Evolutionary conservation across 2,113 vertebrate genomes (phyloP), one percentile per base, ranked within the genome.

Genomic region (Acinonyx jubatus): DNA sequence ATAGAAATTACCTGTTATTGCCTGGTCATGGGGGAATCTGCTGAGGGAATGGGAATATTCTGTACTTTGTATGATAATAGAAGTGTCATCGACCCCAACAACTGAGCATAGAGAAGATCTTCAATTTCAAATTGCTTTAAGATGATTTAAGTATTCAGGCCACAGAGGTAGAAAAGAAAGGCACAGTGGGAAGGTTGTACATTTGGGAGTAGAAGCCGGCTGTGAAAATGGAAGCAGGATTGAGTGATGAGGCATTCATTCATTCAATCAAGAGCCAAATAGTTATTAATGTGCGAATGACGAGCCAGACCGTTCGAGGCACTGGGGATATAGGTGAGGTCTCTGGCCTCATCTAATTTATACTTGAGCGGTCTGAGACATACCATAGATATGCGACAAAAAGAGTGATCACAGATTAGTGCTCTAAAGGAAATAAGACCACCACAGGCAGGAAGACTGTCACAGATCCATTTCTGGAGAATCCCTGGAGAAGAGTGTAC

Each of bases 101-200:
- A 14, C 33, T 83, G 36, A 95, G 29, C n/a, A 74, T 74, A 11
- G n/a, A 63, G 48, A 97, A 96, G 6, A 94, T 71, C 38, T 66
- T 81, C 74, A 65, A 85, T 69, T 96, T 89, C 57, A 13, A 71
- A 61, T 96, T 96, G 33, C 48, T 82, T 3, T 80, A 95, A 95
- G 2, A 63, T 33, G 79, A 61, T 87, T 9, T 71, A 84, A 85
- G 13, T 57, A 41, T 69, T 76, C 18, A 91, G 23, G 2, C 48
- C 80, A 45, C 68, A 79, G 33, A 73, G 7, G 50, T 18, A 52
- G 41, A 65, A 84, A 69, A 52, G 25, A 69, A 84, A 69, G 18
- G 8, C 55, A 57, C 33, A 27, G 29, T 82, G 52, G 48, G 29
- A 82, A 89, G 16, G 14, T 38, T 57, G 8, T 71, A 7, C 33